Evolutionary conservation across 1,140 invertebrate species (phyloP).

Genomic region (Calosoma granatense): DNA sequence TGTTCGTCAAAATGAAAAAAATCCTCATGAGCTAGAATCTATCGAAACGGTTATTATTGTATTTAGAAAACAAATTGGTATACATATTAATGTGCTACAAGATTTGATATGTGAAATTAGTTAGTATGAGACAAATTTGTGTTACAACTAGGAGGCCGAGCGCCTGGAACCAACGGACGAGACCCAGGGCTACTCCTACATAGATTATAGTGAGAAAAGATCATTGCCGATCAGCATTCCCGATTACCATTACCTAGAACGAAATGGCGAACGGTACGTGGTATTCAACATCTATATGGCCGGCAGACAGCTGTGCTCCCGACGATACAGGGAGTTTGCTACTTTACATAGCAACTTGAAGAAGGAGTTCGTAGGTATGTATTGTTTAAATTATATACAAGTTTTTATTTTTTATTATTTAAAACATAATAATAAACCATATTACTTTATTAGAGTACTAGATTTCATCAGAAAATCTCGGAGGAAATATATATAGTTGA

Average conservation of each 20-base stretch:
- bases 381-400: neutral
- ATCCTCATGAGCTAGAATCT: no score
- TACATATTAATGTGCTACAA: no score
- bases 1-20: no score
- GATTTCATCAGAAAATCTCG: neutral
- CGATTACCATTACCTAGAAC: slow-evolving; percentile 77
- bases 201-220: slow-evolving; percentile 97
- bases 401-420: no score
- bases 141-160: slow-evolving; percentile 81
- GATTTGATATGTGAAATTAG: neutral
- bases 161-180: slow-evolving; percentile 81
- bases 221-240: slow-evolving; percentile 97
- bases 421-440: neutral
- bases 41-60: no score
- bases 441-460: neutral
- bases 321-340: slow-evolving; percentile 92
- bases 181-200: slow-evolving; percentile 75
- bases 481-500: no score
- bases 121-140: slow-evolving; percentile 29
- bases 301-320: slow-evolving; percentile 89
- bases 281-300: slow-evolving; percentile 99
- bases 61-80: no score
- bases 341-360: slow-evolving; percentile 83
- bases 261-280: slow-evolving; percentile 83
- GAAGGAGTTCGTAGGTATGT: slow-evolving; percentile 80